Evolutionary conservation across 2,113 vertebrate genomes (phyloP).

Genomic region (Chlorodrepanis virens): DNA sequence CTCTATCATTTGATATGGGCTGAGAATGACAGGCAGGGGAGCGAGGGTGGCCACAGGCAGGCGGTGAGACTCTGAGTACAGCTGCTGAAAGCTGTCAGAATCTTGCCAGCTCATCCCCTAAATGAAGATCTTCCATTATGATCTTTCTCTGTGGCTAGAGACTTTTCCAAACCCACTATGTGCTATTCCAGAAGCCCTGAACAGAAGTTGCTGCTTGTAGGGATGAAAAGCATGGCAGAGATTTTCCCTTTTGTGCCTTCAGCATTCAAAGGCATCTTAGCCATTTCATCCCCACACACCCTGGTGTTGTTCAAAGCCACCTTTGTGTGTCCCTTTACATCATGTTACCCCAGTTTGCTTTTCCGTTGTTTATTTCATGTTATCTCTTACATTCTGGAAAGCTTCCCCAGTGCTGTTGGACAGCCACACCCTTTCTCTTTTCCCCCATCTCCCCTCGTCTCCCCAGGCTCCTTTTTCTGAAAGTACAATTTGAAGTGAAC

Average conservation of each 20-base stretch:
- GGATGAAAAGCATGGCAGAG: not conserved
- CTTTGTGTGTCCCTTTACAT: not conserved
- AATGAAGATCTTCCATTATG: constrained; percentile 14
- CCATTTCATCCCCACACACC: not conserved
- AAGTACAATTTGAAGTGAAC: not conserved
- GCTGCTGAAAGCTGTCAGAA: constrained; percentile 22
- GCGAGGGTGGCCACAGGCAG: not conserved
- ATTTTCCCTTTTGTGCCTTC: not conserved
- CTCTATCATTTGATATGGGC: constrained; percentile 26
- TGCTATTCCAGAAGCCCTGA: constrained; percentile 1
- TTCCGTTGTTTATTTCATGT: not conserved
- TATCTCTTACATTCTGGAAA: not conserved
- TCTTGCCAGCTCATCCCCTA: not conserved
- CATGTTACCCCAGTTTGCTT: not conserved
- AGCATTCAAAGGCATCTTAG: not conserved
- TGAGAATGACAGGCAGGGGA: constrained; percentile 24
- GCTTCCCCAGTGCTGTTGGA: not conserved
- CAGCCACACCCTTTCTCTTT: not conserved
- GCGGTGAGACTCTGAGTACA: not conserved
- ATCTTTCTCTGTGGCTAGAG: not conserved
- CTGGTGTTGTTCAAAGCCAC: not conserved
- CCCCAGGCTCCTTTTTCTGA: not conserved
- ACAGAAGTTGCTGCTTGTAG: not conserved
- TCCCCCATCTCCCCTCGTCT: not conserved
- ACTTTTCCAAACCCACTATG: not conserved